These are phyloP conservation scores for Leontopithecus rosalia DNA, from an alignment of 2,797 vertebrate species.

Conservation along the genomic window DNA sequence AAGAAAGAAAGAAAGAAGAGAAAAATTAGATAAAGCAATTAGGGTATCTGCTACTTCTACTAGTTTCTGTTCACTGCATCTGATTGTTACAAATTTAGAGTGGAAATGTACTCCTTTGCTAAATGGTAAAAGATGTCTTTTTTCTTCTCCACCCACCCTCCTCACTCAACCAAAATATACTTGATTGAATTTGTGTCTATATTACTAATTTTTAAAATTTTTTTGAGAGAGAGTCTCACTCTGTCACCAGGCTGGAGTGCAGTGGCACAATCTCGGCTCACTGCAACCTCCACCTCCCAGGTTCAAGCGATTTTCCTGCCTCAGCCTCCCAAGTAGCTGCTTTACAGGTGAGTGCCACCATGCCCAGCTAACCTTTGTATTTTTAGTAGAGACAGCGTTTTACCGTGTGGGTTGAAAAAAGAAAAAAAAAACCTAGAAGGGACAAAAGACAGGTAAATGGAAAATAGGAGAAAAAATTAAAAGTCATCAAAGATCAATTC, in stretches of 20 bases:
- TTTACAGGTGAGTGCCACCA: too few species aligned
- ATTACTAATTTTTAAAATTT: background rate
- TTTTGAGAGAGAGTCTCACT: too few species aligned
- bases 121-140: background rate
- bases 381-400: too few species aligned
- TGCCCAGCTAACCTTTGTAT: too few species aligned
- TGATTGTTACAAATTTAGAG: background rate
- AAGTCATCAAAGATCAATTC: background rate
- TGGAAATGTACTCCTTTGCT: background rate
- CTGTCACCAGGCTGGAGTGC: too few species aligned
- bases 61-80: background rate
- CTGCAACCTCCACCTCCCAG: too few species aligned
- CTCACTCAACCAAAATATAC: background rate
- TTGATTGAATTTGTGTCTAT: background rate
- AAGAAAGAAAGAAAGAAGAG: too few species aligned
- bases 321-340: too few species aligned
- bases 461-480: constrained; percentile 20
- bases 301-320: too few species aligned
- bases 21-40: background rate
- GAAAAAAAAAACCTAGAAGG: background rate
- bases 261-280: too few species aligned
- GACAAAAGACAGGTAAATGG: background rate
- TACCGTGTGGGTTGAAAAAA: background rate
- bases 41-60: background rate
- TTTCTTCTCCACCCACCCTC: background rate